phyloP scores from a whole-genome alignment of 2,888 invertebrate species.

The Leptura quadrifasciata region DNA sequence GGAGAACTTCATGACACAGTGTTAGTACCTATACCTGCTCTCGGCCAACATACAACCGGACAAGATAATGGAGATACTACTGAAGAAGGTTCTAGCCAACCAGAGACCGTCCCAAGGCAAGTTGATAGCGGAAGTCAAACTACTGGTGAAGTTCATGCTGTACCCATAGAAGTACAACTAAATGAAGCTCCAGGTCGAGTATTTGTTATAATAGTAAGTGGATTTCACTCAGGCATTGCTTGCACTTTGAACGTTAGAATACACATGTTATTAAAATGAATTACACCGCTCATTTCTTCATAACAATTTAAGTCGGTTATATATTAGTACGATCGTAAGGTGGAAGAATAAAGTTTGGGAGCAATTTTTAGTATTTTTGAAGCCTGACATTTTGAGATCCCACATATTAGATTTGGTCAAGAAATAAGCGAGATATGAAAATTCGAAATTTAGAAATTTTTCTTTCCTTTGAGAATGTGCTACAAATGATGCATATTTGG shows the following conservation, averaged over 20 bases:
- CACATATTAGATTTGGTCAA: too few relatives aligned
- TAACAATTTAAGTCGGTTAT: too few relatives aligned
- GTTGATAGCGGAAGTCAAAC: constrained; percentile 30
- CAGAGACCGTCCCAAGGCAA: neutral
- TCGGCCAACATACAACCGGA: neutral
- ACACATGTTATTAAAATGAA: neutral
- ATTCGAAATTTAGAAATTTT: too few relatives aligned
- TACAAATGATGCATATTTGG: too few relatives aligned
- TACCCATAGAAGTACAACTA: constrained; percentile 61
- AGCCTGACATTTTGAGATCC: too few relatives aligned
- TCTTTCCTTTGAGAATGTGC: too few relatives aligned
- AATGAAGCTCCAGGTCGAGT: constrained; percentile 72
- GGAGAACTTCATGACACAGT: constrained; percentile 76
- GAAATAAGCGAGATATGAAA: too few relatives aligned
- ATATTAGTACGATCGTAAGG: too few relatives aligned
- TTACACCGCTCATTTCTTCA: neutral
- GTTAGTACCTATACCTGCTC: constrained; percentile 34
- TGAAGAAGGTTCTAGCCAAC: neutral
- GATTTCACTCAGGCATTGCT: constrained; percentile 60
- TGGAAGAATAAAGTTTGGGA: too few relatives aligned
- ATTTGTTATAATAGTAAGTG: constrained; percentile 75
- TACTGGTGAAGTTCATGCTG: constrained; percentile 41
- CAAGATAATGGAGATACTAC: neutral
- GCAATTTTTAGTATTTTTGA: too few relatives aligned
- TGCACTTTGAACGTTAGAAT: constrained; percentile 9